Evolutionary conservation across 2,113 vertebrate genomes (phyloP), one percentile per base, ranked within the genome.

Genomic region (Ammodytes dubius): DNA sequence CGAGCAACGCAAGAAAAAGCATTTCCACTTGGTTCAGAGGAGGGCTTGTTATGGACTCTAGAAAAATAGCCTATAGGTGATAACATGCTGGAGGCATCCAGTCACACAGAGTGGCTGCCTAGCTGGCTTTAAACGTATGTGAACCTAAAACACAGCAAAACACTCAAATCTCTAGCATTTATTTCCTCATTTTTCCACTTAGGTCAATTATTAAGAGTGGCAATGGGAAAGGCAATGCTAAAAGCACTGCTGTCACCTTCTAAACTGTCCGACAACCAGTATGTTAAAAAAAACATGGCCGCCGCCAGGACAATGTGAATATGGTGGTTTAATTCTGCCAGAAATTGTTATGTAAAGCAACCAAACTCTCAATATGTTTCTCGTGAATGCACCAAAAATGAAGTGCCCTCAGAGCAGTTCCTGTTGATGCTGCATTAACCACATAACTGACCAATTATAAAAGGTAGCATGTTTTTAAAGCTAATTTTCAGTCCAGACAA

Each of bases 1-100:
- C 79, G 2, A 89, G 90, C 89, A 93, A 92, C 89, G 37, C 77
- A 79, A 82, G 69, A 91, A 88, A 81, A 92, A 78, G 88, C 87
- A 93, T 94, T 89, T 93, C 85, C 89, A 88, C 86, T 80, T 63
- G 74, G 60, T 77, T 81, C 66, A 79, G 72, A 87, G 69, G 17
- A 77, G 53, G 46, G 47, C 58, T 86, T 63, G 77, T 83, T 77
- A 85, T 81, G 74, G 58, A 88, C 46, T 61, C 3, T 35, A 35
- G 47, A 65, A 80, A 82, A 71, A 52, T 17, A 11, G 80, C 27
- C 60, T 0, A 40, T n/a, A 53, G 52, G 57, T 42, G 68, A 74
- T 45, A 50, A 79, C 74, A 82, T 77, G 50, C 58, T 17, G 7
- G 70, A 73, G 12, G 64, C 59, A 86, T 72, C 37, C 67, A 66